Percentiles rank a stretch among this genome's conserved stretches.
These are phyloP conservation scores for Pristionchus japonicus DNA, from an alignment of 2,888 invertebrate species.

Conservation along the genomic window DNA sequence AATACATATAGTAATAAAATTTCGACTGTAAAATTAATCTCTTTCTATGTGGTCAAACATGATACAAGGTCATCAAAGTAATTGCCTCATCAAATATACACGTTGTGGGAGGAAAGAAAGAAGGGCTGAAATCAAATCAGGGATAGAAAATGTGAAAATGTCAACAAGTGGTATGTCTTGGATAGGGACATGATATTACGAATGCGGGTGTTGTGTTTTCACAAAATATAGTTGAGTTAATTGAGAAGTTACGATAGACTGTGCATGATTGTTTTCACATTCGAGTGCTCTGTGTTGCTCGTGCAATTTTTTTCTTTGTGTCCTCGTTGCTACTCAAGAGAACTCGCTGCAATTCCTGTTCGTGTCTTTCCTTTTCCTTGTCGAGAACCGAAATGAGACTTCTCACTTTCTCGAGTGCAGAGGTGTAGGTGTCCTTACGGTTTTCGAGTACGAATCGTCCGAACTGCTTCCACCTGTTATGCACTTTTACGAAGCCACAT, in stretches of 20 bases:
- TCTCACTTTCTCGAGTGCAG: constrained; percentile 69
- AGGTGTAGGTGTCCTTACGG: constrained; percentile 64
- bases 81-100: neutral
- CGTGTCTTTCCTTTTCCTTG: constrained; percentile 56
- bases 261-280: neutral
- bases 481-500: neutral
- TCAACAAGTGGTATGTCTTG: neutral
- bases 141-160: neutral
- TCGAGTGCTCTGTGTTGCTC: constrained; percentile 15
- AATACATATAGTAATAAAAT: neutral
- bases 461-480: constrained; percentile 84
- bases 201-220: neutral
- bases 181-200: neutral
- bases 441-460: constrained; percentile 81
- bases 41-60: neutral
- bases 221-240: neutral
- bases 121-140: neutral
- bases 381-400: constrained; percentile 63
- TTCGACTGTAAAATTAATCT: too few species aligned
- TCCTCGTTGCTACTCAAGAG: constrained; percentile 27
- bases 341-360: constrained; percentile 25
- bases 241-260: neutral
- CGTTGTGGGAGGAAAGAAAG: neutral
- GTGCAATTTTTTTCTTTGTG: neutral
- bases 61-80: neutral